Evolutionary conservation across 2,888 invertebrate species (phyloP).

Genomic region (Yponomeuta plumbellus): DNA sequence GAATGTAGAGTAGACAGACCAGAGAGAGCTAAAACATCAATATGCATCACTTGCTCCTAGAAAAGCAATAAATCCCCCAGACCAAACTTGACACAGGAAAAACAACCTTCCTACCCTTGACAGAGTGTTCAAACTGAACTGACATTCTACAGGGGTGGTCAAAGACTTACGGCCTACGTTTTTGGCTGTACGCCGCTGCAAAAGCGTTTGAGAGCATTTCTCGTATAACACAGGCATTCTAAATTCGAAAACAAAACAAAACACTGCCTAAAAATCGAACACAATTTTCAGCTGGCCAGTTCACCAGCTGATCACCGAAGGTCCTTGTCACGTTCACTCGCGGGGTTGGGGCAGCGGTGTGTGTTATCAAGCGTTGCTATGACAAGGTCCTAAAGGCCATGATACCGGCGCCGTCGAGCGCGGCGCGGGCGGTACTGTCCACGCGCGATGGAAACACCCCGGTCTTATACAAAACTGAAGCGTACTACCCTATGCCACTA

Average conservation of each 20-base stretch:
- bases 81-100: slow-evolving; percentile 20
- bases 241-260: slow-evolving; percentile 24
- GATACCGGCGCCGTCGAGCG: slow-evolving; percentile 36
- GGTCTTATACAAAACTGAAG: slow-evolving; percentile 48
- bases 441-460: slow-evolving; percentile 45
- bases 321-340: slow-evolving; percentile 36
- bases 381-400: slow-evolving; percentile 1
- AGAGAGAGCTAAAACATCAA: slow-evolving; percentile 31
- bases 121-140: slow-evolving; percentile 35
- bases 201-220: slow-evolving; percentile 53
- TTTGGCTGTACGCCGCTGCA: slow-evolving; percentile 48
- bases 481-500: slow-evolving; percentile 55
- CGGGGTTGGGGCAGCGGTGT: slow-evolving; percentile 43
- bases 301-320: slow-evolving; percentile 51
- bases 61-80: slow-evolving; percentile 35
- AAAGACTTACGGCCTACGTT: slow-evolving; percentile 57
- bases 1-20: background rate
- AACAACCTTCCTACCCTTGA: slow-evolving; percentile 27
- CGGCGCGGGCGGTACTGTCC: slow-evolving; percentile 70
- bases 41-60: slow-evolving; percentile 36
- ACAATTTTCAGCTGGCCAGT: slow-evolving; percentile 44
- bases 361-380: slow-evolving; percentile 19
- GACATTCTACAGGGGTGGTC: slow-evolving; percentile 14
- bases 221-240: slow-evolving; percentile 60
- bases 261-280: slow-evolving; percentile 14